Evolutionary conservation across 2,888 invertebrate species (phyloP), one percentile per base, ranked within the genome.

Genomic region (Caenorhabditis doughertyi): DNA sequence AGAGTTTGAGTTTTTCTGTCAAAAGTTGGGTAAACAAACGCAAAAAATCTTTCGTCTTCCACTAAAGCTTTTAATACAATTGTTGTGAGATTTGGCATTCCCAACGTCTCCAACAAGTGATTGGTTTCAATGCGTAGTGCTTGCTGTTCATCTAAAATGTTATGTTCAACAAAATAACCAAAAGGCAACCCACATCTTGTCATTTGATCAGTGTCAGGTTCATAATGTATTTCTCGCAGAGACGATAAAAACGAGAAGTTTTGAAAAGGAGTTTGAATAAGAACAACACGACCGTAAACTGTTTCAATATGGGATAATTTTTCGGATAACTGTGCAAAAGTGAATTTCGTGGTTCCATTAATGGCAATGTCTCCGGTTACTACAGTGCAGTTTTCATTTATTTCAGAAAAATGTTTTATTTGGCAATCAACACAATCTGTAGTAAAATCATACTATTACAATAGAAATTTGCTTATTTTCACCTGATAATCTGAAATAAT

Each of bases 241-340:
- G 58, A 60, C 1, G 71, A 71, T 9, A 71, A 13, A 39, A 71
- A 71, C 1, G 71, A 60, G n/a, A 47, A 71, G 32, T 71, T 71
- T 49, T 71, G 7, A 16, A 60, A 71, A 0, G 29, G 1, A 2
- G 60, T 71, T 2, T 47, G 32, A 0, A 23, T 2, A 0, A 71
- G 16, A 0, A 23, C 16, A 2, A 71, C 25, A 1, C 58, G 58
- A 1, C 71, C 71, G 23, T 35, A 35, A 9, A 71, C 25, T 25
- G 13, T 21, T n/a, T 16, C 49, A 27, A 71, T 39, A 9, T 16
- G 23, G 1, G 58, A 47, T 13, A 71, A 7, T 23, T 58, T 71
- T 23, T 71, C 47, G 2, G 47, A 27, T 16, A 56, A 11, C 9
- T 42, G 47, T 5, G 65, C 47, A 51, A 70, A 58, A n/a, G 58